Conservation (phyloP, 2,797 vertebrate species). For the Carduelis carduelis region DNA sequence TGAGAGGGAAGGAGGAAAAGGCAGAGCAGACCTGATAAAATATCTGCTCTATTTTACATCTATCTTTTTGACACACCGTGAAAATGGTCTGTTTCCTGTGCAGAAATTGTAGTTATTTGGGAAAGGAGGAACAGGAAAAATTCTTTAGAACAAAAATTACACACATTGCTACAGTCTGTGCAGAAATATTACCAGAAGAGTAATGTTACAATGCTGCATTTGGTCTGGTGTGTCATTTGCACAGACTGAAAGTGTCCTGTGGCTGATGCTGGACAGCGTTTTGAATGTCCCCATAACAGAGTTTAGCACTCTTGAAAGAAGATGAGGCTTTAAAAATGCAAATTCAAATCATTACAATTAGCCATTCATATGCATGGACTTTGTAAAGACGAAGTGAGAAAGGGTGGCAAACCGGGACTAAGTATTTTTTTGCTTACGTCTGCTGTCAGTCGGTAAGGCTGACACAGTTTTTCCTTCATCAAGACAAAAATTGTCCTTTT, state of each 20-base stretch:
- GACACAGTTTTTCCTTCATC: not conserved
- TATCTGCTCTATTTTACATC: not conserved
- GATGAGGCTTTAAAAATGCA: not conserved
- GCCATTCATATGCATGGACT: not conserved
- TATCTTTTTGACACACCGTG: not conserved
- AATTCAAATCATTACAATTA: not conserved
- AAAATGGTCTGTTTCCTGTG: not conserved
- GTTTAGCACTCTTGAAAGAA: not conserved
- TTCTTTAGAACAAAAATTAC: not conserved
- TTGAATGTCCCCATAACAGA: not conserved
- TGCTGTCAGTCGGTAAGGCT: not conserved
- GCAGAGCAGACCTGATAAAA: not conserved
- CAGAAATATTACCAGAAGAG: not conserved
- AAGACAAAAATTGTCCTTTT: not conserved
- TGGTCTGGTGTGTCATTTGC: not conserved
- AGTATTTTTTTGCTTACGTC: not conserved
- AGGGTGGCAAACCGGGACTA: rapidly evolving
- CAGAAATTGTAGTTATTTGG: not conserved
- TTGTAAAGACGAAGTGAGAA: not conserved
- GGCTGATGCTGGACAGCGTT: not conserved
- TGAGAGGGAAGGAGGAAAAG: not conserved
- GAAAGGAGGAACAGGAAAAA: not conserved
- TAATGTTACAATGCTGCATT: not conserved
- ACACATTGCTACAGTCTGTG: not conserved
- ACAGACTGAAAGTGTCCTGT: not conserved